Percentiles rank a stretch among this genome's conserved stretches.
Evolutionary conservation across 1,140 invertebrate species (phyloP).

Genomic region (Drosophila lacteicornis): DNA sequence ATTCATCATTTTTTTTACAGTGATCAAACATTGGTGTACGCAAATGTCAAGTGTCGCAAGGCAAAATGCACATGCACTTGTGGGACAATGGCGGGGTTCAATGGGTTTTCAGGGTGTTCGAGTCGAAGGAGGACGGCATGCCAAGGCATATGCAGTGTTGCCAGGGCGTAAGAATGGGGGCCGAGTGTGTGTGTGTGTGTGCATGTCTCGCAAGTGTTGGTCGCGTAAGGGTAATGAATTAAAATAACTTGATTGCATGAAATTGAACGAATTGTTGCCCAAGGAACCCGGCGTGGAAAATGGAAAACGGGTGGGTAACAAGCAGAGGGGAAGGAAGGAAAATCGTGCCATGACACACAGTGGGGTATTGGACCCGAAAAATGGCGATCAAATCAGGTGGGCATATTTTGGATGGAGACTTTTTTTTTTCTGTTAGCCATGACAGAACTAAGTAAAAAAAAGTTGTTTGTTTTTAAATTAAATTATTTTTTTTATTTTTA

Average conservation of each 20-base stretch:
- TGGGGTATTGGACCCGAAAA: too few relatives aligned
- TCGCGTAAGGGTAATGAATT: constrained; percentile 83
- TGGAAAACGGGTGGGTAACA: constrained; percentile 23
- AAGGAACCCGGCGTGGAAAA: constrained; percentile 40
- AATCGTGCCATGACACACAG: constrained; percentile 36
- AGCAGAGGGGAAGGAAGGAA: neutral
- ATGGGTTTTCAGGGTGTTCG: constrained; percentile 19
- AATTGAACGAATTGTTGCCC: constrained; percentile 81
- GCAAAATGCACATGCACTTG: constrained; percentile 67
- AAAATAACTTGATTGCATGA: constrained; percentile 83
- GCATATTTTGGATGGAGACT: too few relatives aligned
- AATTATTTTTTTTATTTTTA: too few relatives aligned
- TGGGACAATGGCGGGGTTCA: constrained; percentile 32
- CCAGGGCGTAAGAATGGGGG: neutral
- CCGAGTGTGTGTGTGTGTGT: constrained; percentile 23
- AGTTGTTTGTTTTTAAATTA: too few relatives aligned
- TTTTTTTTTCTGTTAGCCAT: too few relatives aligned
- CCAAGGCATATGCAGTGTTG: constrained; percentile 7
- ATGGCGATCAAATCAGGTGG: too few relatives aligned
- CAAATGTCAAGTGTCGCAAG: constrained; percentile 53
- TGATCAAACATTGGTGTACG: constrained; percentile 10
- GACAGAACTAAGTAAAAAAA: too few relatives aligned
- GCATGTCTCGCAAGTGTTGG: constrained; percentile 79
- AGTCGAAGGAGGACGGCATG: constrained; percentile 22
- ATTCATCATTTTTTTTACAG: neutral